Evolutionary conservation across 1,140 invertebrate genomes (phyloP).

Genomic region (Dermatophagoides farinae): DNA sequence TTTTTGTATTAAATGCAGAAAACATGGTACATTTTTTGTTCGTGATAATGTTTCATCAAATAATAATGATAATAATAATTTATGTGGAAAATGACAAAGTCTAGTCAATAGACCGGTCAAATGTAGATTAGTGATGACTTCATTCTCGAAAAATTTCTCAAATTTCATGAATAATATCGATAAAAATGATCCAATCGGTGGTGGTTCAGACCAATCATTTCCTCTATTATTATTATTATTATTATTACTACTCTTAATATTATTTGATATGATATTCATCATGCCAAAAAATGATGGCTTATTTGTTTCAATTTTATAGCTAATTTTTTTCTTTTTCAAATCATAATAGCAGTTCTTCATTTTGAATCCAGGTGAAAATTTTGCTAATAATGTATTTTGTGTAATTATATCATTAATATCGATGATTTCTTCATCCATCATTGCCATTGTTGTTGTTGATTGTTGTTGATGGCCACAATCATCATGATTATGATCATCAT

Average conservation of each 20-base stretch:
- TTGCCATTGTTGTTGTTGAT: too few species aligned
- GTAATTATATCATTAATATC: neutral
- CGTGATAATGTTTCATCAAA: conserved; percentile 64
- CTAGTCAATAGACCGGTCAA: conserved; percentile 66
- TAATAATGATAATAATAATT: conserved; percentile 61
- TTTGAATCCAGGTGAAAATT: neutral
- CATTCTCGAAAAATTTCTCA: conserved; percentile 61
- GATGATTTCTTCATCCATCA: neutral
- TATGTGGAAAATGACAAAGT: conserved; percentile 65
- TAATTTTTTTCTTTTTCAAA: too few species aligned
- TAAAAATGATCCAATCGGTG: conserved; percentile 50
- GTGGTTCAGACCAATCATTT: neutral
- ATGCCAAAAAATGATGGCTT: too few species aligned
- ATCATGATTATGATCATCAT: neutral
- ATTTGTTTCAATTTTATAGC: too few species aligned
- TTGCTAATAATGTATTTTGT: neutral
- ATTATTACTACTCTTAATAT: neutral
- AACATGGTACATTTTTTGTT: conserved; percentile 67
- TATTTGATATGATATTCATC: too few species aligned
- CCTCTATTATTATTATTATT: neutral
- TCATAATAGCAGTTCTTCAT: neutral
- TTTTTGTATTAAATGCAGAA: conserved; percentile 47
- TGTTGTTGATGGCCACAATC: too few species aligned
- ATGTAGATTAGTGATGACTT: conserved; percentile 64
- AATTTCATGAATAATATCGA: conserved; percentile 56